A percentile compares a stretch with the other conserved stretches of the same genome.
Conservation (phyloP, 1,140 invertebrate species). For the Trachelipus rathkii region DNA sequence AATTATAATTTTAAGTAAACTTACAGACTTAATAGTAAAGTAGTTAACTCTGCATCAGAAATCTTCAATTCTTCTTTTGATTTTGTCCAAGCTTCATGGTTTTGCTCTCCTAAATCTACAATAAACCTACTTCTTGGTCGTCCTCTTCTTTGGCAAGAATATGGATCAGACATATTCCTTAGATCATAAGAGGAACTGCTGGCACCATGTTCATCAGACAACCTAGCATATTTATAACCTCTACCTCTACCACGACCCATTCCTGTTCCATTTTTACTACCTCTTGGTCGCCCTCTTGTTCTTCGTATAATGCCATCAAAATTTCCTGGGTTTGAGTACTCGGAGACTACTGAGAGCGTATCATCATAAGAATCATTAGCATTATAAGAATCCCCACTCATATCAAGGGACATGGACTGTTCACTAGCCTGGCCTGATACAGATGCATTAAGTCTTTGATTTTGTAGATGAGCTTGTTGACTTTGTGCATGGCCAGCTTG, state of each 20-base stretch:
- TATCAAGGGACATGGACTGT: neutral
- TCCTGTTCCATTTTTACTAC: conserved; percentile 42
- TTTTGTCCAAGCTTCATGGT: conserved; percentile 44
- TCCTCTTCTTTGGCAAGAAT: conserved; percentile 34
- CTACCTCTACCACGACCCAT: conserved; percentile 38
- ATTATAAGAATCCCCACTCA: conserved; percentile 21
- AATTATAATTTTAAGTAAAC: too few relatives aligned
- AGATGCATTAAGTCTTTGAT: neutral
- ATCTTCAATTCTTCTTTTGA: conserved; percentile 42
- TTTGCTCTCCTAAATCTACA: conserved; percentile 45
- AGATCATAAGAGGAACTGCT: conserved; percentile 41
- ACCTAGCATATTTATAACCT: conserved; percentile 29
- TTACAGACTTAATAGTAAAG: conserved; percentile 43
- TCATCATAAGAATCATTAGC: conserved; percentile 29
- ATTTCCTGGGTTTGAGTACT: conserved; percentile 25
- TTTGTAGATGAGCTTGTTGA: conserved; percentile 2
- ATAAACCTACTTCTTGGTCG: conserved; percentile 41
- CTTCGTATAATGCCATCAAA: conserved; percentile 35
- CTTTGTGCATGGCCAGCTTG: neutral
- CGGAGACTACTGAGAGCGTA: conserved; percentile 23
- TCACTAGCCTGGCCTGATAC: neutral
- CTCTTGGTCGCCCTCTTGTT: conserved; percentile 39
- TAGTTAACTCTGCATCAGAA: conserved; percentile 44
- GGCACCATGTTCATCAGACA: conserved; percentile 33
- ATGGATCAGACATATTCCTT: conserved; percentile 42